Conservation (phyloP, 2,888 invertebrate species). For the Macrophya annulata region DNA sequence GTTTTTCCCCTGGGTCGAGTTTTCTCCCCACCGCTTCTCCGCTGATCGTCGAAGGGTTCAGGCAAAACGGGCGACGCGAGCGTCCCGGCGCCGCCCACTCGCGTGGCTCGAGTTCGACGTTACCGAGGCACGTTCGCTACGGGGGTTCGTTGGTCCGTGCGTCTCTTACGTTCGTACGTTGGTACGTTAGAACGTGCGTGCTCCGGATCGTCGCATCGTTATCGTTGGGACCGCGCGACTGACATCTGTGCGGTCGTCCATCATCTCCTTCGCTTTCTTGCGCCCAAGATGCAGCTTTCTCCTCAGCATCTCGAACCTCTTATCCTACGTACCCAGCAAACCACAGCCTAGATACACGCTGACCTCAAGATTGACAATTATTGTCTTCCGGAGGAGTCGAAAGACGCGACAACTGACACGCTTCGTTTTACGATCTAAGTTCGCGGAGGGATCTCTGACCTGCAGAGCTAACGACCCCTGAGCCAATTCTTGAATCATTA, state of each 20-base stretch:
- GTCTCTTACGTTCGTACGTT: slow-evolving; percentile 48
- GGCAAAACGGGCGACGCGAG: slow-evolving; percentile 49
- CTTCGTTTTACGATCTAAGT: not conserved
- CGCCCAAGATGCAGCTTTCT: slow-evolving; percentile 27
- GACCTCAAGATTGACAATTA: slow-evolving; percentile 24
- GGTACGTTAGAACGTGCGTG: slow-evolving; percentile 56
- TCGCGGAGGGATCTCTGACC: not conserved
- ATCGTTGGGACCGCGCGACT: slow-evolving; percentile 58
- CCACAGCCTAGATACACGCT: not conserved
- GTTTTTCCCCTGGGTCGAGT: slow-evolving; percentile 49
- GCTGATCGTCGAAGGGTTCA: slow-evolving; percentile 36
- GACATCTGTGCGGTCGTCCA: slow-evolving; percentile 66
- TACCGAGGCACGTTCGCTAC: slow-evolving; percentile 58
- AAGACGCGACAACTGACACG: slow-evolving; percentile 46
- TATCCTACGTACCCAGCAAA: slow-evolving; percentile 23
- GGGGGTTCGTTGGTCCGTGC: slow-evolving; percentile 61
- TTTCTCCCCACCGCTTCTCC: slow-evolving; percentile 27
- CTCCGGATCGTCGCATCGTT: slow-evolving; percentile 62
- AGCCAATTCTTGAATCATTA: slow-evolving; percentile 22
- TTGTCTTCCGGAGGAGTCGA: slow-evolving; percentile 13
- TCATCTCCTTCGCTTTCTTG: slow-evolving; percentile 62
- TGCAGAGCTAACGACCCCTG: slow-evolving; percentile 28
- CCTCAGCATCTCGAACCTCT: slow-evolving; percentile 13
- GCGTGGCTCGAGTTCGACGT: slow-evolving; percentile 67
- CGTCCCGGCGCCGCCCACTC: slow-evolving; percentile 70